A percentile compares a stretch with the other conserved stretches of the same genome.
Conservation (phyloP, 2,113 vertebrate species). For the Rhynchomys soricoides region DNA sequence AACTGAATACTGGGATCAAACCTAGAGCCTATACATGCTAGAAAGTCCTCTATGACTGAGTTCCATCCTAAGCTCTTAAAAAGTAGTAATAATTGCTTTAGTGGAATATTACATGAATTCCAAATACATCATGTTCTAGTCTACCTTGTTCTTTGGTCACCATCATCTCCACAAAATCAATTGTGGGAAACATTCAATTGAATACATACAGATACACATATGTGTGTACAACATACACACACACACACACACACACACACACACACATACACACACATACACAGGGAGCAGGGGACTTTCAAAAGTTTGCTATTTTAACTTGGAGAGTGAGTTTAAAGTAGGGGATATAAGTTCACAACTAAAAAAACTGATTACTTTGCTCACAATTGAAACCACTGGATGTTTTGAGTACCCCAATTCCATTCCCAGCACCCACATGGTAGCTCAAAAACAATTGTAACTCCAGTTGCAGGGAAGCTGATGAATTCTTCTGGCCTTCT, state of each 20-base stretch:
- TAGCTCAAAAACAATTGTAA: not conserved
- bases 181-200: not conserved
- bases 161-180: slow-evolving; percentile 25
- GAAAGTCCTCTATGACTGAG: not conserved
- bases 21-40: not conserved
- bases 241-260: not conserved
- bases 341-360: not conserved
- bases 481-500: not conserved
- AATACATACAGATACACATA: not conserved
- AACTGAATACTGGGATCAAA: not conserved
- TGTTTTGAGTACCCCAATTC: not conserved
- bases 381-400: not conserved
- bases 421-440: not conserved
- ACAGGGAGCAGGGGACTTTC: not conserved
- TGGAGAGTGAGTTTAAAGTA: slow-evolving; percentile 15
- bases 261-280: not conserved
- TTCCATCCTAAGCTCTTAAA: not conserved
- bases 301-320: slow-evolving; percentile 12
- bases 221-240: not conserved
- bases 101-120: not conserved
- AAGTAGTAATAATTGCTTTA: not conserved
- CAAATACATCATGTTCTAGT: slow-evolving; percentile 20
- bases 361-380: not conserved
- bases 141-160: not conserved
- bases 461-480: no score